A percentile compares a stretch with the other conserved stretches of the same genome.
phyloP scores from a whole-genome alignment of 1,140 invertebrate genomes.

The Danaus melanippus region DNA sequence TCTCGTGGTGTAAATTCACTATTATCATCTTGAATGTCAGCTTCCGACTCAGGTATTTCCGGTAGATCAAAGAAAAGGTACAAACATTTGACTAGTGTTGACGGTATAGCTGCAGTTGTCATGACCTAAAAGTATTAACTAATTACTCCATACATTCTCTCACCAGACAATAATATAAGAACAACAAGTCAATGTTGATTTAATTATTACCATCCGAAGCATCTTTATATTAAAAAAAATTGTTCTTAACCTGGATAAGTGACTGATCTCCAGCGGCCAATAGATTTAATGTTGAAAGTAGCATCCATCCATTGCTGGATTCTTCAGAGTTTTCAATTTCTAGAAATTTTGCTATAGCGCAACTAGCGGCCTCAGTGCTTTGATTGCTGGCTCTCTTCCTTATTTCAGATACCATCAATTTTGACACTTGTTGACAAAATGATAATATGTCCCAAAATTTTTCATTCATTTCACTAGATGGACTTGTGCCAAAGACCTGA shows the following conservation, averaged over 20 bases:
- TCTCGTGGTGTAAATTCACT: conserved; percentile 94
- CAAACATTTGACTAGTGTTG: conserved; percentile 97
- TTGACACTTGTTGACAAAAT: conserved; percentile 95
- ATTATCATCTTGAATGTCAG: conserved; percentile 78
- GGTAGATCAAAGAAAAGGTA: conserved; percentile 99
- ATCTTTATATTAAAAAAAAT: not conserved
- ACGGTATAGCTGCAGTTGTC: conserved; percentile 95
- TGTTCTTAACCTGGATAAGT: conserved; percentile 46
- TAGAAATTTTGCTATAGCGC: conserved; percentile 95
- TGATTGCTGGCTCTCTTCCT: conserved; percentile 94
- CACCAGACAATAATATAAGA: not conserved
- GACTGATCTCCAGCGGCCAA: conserved; percentile 86
- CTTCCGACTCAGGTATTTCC: conserved; percentile 86
- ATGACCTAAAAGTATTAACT: conserved; percentile 79
- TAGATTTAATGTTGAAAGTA: conserved; percentile 92
- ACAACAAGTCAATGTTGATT: conserved; percentile 6
- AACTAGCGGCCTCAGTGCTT: conserved; percentile 94
- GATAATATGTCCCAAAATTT: conserved; percentile 94
- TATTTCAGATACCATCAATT: conserved; percentile 96
- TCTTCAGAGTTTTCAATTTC: conserved; percentile 95
- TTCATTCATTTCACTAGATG: conserved; percentile 93
- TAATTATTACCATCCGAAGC: conserved; percentile 1
- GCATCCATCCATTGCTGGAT: conserved; percentile 96
- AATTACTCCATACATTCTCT: not conserved
- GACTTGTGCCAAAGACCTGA: conserved; percentile 92